Evolutionary conservation across 2,113 vertebrate species (phyloP).

Genomic region (Leptodactylus fuscus): DNA sequence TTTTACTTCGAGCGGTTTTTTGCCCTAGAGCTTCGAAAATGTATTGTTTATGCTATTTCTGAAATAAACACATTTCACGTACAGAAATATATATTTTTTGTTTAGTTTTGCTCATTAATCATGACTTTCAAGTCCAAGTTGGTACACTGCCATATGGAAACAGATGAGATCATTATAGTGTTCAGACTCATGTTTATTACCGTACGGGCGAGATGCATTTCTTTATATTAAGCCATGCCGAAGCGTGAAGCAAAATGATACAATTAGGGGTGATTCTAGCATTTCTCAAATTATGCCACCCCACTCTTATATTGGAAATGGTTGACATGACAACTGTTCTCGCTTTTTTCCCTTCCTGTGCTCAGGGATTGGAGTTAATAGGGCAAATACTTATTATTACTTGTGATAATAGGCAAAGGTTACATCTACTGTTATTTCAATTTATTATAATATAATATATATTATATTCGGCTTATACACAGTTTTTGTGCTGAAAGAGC

Average conservation of each 20-base stretch:
- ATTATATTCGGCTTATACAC: no score
- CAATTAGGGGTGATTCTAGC: neutral
- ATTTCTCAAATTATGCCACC: neutral
- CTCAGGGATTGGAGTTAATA: no score
- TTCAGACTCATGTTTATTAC: neutral
- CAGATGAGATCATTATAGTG: neutral
- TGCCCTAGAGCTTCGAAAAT: neutral
- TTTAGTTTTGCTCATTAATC: neutral
- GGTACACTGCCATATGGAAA: constrained; percentile 3
- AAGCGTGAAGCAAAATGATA: neutral
- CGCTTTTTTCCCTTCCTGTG: no score
- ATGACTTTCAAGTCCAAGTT: constrained; percentile 1
- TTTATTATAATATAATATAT: no score
- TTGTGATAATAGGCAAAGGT: no score
- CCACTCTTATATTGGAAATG: neutral
- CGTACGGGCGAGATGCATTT: neutral
- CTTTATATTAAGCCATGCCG: neutral
- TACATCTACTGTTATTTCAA: no score
- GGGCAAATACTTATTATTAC: no score
- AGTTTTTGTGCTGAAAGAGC: no score
- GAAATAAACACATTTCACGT: neutral
- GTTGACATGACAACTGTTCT: neutral
- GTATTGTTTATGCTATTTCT: neutral
- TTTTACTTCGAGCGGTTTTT: neutral
- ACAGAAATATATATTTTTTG: neutral